phyloP scores from a whole-genome alignment of 2,888 invertebrate species.

The Seira ritae region DNA sequence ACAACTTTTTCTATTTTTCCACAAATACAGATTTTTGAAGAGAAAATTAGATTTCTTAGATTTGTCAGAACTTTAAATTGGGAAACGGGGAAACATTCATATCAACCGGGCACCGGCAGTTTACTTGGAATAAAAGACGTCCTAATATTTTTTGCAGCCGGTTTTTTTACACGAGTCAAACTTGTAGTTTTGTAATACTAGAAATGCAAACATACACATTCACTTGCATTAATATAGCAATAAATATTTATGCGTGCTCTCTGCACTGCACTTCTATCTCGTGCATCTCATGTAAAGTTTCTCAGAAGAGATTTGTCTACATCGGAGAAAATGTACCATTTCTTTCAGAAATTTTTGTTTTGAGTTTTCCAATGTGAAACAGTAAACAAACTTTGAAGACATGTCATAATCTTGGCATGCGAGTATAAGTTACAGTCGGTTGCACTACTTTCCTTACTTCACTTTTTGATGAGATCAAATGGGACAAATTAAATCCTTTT shows the following conservation, averaged over 20 bases:
- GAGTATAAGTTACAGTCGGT: not conserved
- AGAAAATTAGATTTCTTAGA: too few relatives aligned
- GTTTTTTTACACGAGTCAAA: not conserved
- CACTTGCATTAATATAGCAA: constrained; percentile 30
- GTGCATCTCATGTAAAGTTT: too few relatives aligned
- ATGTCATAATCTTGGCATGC: constrained; percentile 53
- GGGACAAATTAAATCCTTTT: constrained; percentile 8
- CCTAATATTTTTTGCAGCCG: not conserved
- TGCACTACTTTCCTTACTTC: constrained; percentile 1
- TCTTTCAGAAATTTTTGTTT: not conserved
- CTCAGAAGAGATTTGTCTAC: not conserved
- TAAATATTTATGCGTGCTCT: constrained; percentile 15
- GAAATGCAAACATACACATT: constrained; percentile 14
- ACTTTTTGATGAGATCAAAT: constrained; percentile 7
- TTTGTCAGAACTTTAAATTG: too few relatives aligned
- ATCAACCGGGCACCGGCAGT: not conserved
- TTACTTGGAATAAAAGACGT: not conserved
- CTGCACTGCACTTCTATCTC: too few relatives aligned
- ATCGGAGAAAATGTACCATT: not conserved
- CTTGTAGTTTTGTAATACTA: not conserved
- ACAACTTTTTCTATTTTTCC: too few relatives aligned
- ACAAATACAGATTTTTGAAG: too few relatives aligned
- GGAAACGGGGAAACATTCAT: not conserved
- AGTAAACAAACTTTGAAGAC: constrained; percentile 35
- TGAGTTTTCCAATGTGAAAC: constrained; percentile 4